These are phyloP conservation scores for Cyclargus thomasi DNA, from an alignment of 1,140 invertebrate genomes.

Conservation along the genomic window DNA sequence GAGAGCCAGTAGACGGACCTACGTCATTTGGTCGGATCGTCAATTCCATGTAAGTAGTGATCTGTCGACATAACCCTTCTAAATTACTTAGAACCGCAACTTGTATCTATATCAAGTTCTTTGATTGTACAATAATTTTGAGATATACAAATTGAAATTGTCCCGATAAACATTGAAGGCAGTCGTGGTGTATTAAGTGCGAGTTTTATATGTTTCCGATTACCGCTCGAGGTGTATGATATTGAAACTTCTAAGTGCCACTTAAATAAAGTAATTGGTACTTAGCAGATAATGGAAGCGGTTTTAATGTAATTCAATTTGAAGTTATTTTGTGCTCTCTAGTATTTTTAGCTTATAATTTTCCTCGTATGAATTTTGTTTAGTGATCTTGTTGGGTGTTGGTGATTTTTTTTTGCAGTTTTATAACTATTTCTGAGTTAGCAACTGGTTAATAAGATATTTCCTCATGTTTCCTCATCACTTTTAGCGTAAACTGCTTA, in stretches of 20 bases:
- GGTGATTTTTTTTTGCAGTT: background rate
- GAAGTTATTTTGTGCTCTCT: background rate
- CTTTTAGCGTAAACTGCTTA: too few species aligned
- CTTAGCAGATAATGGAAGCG: conserved; percentile 12
- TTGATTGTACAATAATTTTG: background rate
- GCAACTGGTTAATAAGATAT: too few species aligned
- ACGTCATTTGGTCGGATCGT: too few species aligned
- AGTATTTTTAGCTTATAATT: background rate
- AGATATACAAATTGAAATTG: conserved; percentile 13
- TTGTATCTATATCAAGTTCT: too few species aligned
- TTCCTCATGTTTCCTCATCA: too few species aligned
- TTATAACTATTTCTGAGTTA: too few species aligned
- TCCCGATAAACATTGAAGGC: background rate
- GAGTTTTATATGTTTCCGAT: background rate
- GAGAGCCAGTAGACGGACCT: too few species aligned
- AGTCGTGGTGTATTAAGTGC: background rate
- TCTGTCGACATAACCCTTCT: too few species aligned
- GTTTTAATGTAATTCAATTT: conserved; percentile 7
- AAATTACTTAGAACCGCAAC: too few species aligned
- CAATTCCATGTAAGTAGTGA: too few species aligned
- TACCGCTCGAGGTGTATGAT: conserved; percentile 3
- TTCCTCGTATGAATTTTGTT: background rate
- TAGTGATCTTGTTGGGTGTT: background rate
- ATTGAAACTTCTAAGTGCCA: conserved; percentile 14
- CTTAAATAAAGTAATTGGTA: conserved; percentile 14